These are phyloP conservation scores for Tridacna gigas DNA, from an alignment of 2,888 invertebrate genomes.

Conservation along the genomic window DNA sequence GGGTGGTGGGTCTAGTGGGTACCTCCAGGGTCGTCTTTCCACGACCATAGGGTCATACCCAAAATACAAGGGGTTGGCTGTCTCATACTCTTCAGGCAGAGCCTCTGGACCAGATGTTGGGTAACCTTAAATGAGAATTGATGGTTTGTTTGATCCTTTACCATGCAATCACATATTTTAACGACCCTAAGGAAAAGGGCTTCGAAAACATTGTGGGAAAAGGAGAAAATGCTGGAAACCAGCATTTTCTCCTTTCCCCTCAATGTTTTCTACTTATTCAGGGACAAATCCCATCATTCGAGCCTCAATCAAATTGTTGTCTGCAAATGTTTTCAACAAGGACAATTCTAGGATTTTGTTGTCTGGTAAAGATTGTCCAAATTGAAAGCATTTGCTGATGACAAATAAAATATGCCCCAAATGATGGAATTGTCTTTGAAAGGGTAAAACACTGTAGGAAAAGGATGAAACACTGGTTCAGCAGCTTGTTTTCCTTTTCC, in stretches of 20 bases:
- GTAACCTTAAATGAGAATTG: constrained; percentile 73
- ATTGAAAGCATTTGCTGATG: too few relatives aligned
- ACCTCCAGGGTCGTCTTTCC: constrained; percentile 68
- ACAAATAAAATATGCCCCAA: too few relatives aligned
- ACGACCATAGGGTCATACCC: constrained; percentile 68
- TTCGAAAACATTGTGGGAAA: neutral
- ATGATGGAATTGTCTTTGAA: too few relatives aligned
- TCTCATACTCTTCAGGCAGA: constrained; percentile 77
- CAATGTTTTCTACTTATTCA: too few relatives aligned
- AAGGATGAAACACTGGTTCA: too few relatives aligned
- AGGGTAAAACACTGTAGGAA: too few relatives aligned
- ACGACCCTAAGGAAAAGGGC: neutral
- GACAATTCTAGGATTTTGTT: too few relatives aligned
- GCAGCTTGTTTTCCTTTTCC: too few relatives aligned
- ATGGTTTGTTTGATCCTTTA: neutral
- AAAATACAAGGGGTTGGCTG: constrained; percentile 71
- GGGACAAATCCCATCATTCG: too few relatives aligned
- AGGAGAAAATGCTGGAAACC: constrained; percentile 5
- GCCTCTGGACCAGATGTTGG: constrained; percentile 80
- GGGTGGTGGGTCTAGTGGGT: constrained; percentile 65
- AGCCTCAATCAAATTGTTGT: too few relatives aligned
- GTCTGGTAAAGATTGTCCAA: too few relatives aligned
- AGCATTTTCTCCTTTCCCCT: neutral
- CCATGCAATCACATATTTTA: neutral
- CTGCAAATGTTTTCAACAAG: too few relatives aligned